phyloP scores from a whole-genome alignment of 2,888 invertebrate species.

The Cataglyphis cursor region DNA sequence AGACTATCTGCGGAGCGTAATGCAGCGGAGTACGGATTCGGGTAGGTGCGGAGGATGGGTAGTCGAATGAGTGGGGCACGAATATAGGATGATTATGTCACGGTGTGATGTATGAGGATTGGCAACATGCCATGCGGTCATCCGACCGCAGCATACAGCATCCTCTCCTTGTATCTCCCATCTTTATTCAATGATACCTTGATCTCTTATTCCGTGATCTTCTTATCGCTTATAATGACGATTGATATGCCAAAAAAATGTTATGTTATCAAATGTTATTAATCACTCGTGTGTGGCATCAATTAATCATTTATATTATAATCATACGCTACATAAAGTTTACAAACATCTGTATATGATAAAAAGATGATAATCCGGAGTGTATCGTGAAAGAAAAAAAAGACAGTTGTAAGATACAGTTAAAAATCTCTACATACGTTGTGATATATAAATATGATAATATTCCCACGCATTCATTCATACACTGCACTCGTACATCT shows the following conservation, averaged over 20 bases:
- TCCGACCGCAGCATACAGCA: conserved; percentile 62
- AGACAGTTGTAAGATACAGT: conserved; percentile 15
- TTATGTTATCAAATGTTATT: neutral
- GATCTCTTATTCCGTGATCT: conserved; percentile 17
- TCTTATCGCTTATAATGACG: neutral
- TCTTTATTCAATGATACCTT: conserved; percentile 31
- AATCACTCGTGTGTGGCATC: neutral
- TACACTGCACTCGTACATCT: conserved; percentile 15
- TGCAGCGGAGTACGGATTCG: conserved; percentile 71
- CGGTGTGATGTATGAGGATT: conserved; percentile 81
- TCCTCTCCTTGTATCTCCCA: conserved; percentile 36
- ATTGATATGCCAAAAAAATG: neutral
- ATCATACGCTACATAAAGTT: neutral
- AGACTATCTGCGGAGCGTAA: conserved; percentile 76
- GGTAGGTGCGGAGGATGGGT: conserved; percentile 68
- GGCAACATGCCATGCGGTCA: conserved; percentile 82
- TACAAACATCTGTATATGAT: neutral
- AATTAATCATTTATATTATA: neutral
- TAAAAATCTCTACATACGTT: neutral
- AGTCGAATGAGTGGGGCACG: conserved; percentile 79
- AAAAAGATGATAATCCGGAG: neutral
- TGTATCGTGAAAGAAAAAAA: conserved; percentile 4
- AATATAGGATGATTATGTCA: conserved; percentile 83
- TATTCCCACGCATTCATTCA: conserved; percentile 6
- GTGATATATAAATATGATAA: conserved; percentile 40